Evolutionary conservation across 2,888 invertebrate species (phyloP).

Genomic region (Parochlus steinenii): DNA sequence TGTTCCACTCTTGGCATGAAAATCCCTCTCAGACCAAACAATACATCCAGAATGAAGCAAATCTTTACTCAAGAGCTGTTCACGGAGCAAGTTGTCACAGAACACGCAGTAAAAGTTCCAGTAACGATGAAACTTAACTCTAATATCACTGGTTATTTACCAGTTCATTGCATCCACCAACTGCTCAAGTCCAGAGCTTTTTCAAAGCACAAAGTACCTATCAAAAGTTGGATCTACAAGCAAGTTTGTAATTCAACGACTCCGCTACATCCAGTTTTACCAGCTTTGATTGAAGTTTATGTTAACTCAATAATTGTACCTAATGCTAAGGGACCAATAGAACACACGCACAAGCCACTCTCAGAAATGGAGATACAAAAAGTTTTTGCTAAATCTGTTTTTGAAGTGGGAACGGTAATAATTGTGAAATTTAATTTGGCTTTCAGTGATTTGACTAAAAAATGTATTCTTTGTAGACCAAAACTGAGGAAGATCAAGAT

Average conservation of each 20-base stretch:
- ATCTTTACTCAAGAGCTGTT: constrained; percentile 95
- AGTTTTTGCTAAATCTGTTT: constrained; percentile 64
- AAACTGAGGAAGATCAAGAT: too few relatives aligned
- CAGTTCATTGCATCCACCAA: constrained; percentile 93
- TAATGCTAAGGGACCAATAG: constrained; percentile 44
- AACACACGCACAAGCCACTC: constrained; percentile 82
- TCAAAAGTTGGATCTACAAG: constrained; percentile 90
- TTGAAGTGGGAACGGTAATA: constrained; percentile 33
- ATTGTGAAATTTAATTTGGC: constrained; percentile 15
- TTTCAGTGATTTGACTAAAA: constrained; percentile 2
- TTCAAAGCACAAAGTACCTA: constrained; percentile 89
- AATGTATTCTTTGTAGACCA: background rate
- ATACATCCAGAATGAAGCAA: constrained; percentile 74
- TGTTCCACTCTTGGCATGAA: constrained; percentile 93
- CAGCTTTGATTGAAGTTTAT: constrained; percentile 85
- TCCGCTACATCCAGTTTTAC: constrained; percentile 88
- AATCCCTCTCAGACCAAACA: constrained; percentile 68
- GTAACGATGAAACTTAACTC: constrained; percentile 81
- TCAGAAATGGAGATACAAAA: constrained; percentile 74
- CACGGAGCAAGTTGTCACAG: constrained; percentile 90
- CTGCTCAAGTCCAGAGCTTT: constrained; percentile 85
- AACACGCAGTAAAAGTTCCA: constrained; percentile 90
- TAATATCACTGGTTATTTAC: constrained; percentile 77
- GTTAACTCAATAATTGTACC: constrained; percentile 76
- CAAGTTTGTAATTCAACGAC: constrained; percentile 78